phyloP scores from a whole-genome alignment of 2,113 vertebrate species.

The Colistium nudipinnis region DNA sequence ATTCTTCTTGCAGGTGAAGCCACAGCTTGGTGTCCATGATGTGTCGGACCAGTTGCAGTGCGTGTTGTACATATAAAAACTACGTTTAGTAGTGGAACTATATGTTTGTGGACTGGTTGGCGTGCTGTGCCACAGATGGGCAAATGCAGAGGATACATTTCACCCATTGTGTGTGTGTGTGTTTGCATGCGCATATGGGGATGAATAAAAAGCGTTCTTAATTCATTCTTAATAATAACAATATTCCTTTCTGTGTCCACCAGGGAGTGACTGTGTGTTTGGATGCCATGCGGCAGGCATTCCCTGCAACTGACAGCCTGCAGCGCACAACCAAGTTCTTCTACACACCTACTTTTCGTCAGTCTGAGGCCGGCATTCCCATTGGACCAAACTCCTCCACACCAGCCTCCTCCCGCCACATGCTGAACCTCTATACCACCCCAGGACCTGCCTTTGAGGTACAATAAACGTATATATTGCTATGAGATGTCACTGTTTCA shows the following conservation, averaged over 20 bases:
- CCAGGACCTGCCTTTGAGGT: constrained; percentile 72
- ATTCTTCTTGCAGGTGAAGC: constrained; percentile 84
- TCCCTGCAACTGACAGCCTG: constrained; percentile 75
- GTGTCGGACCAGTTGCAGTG: not conserved
- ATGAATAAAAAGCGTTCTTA: too few species aligned
- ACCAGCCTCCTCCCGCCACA: constrained; percentile 74
- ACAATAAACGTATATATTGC: not conserved
- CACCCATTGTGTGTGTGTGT: too few species aligned
- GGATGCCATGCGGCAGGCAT: constrained; percentile 74
- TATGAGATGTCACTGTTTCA: not conserved
- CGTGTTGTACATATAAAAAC: not conserved
- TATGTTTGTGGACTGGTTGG: too few species aligned
- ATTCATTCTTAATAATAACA: too few species aligned
- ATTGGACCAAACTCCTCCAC: constrained; percentile 76
- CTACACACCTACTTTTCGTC: constrained; percentile 64
- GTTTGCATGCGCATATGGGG: too few species aligned
- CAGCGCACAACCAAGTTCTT: constrained; percentile 81
- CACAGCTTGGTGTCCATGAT: not conserved
- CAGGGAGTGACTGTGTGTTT: constrained; percentile 87
- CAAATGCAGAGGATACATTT: too few species aligned
- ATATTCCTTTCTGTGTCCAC: not conserved
- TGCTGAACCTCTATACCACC: constrained; percentile 81
- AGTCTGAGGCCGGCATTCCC: constrained; percentile 79
- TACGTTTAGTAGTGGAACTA: too few species aligned
- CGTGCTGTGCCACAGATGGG: too few species aligned